Evolutionary conservation across 2,797 vertebrate species (phyloP).

Genomic region (Hypotaenidia philippensis): DNA sequence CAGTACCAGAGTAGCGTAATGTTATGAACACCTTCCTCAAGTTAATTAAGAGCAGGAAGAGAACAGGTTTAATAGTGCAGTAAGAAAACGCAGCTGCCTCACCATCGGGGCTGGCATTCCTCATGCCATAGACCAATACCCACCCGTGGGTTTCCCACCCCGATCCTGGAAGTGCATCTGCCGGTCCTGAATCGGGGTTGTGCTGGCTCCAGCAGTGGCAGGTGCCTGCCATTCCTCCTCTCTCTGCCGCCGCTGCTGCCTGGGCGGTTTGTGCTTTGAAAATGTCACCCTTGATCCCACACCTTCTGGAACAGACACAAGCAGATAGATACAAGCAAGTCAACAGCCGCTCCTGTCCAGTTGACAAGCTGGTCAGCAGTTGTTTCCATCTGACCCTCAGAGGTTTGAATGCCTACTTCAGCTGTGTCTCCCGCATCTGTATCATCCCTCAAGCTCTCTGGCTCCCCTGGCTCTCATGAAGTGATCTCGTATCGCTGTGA

Average conservation of each 20-base stretch:
- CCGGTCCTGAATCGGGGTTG: fast-evolving
- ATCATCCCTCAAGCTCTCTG: neutral
- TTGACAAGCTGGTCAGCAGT: neutral
- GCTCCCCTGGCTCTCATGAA: neutral
- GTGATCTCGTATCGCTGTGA: fast-evolving
- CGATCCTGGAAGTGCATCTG: too few relatives aligned
- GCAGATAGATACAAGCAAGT: neutral
- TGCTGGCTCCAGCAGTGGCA: neutral
- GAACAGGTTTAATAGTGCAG: neutral
- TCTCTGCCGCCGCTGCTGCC: neutral
- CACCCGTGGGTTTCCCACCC: fast-evolving
- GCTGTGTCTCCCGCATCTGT: fast-evolving
- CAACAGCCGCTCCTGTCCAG: fast-evolving
- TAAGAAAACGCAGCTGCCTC: neutral
- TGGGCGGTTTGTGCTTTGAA: neutral
- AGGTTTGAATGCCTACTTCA: neutral
- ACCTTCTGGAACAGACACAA: neutral
- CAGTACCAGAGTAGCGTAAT: neutral
- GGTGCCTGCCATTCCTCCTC: too few relatives aligned
- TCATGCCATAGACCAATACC: fast-evolving
- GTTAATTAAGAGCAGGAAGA: neutral
- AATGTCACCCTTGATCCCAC: neutral
- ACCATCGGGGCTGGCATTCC: neutral
- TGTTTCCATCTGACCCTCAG: fast-evolving
- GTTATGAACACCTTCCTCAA: neutral